Evolutionary conservation across 2,888 invertebrate species (phyloP), one percentile per base, ranked within the genome.

Genomic region (Thecocarcelia acutangulata): DNA sequence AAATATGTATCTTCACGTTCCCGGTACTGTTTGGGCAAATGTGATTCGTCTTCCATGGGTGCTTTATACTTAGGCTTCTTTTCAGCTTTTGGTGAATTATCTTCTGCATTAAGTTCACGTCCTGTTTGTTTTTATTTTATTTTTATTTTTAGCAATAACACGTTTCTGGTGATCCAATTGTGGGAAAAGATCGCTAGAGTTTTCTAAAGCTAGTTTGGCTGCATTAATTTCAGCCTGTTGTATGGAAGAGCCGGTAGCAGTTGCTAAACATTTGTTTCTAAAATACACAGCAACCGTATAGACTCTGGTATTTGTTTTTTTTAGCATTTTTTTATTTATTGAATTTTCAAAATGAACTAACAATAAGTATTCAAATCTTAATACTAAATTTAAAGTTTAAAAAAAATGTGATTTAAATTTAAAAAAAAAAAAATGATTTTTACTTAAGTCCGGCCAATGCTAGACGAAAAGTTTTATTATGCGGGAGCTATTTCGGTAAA

Each of bases 211-310:
- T 86, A 95, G 94, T 86, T 96, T 96, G 0, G 99, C 99, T 0
- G 99, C 98, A 90, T 97, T 96, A 98, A 99, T 98, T 92, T 99
- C 98, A 0, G 99, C 99, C 91, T 97, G 97, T 90, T 99, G 99
- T 87, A 99, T 98, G 89, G 97, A 97, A 87, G 97, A 97, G 0
- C 98, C 98, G 80, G 95, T 94, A 1, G 98, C 97, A 72, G 96
- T 96, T 1, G 98, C 97, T 72, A 99, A 92, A 28, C 98, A 92
- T 87, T 94, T 93, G 0, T 96, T 97, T 0, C 91, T 87, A 92
- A 99, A 99, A 92, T 99, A 99, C 11, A 99, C 99, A 33, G 98
- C 99, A 54, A 99, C 98, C 0, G 96, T 97, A 91, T 98, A 99
- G 66, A 97, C 95, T 66, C 99, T 93, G 0, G 98, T 98, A n/a